Evolutionary conservation across 2,888 invertebrate genomes (phyloP), one percentile per base, ranked within the genome.

Genomic region (Aphidius colemani): DNA sequence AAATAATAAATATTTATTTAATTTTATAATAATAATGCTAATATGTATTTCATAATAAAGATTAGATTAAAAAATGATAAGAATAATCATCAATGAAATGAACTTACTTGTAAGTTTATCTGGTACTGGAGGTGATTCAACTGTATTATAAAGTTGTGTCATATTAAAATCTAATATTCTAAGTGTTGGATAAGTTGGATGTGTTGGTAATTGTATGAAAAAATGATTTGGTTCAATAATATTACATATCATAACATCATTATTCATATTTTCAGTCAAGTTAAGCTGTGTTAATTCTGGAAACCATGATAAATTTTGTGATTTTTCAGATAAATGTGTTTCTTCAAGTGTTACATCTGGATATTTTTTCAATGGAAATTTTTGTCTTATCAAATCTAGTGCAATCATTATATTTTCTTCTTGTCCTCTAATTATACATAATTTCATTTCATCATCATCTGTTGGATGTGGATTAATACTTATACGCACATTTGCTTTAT

Each of bases 181-280:
- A 72, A 98, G 86, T 64, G 91, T 89, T 13, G 93, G 92, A 85
- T 92, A 96, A 53, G 96, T 91, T 7, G 98, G 97, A 85, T 98
- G 98, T 65, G 95, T 90, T 4, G 96, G 96, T 83, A 96, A 93
- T 83, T 98, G 98, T 65, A 99, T 87, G 85, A 98, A 98, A 79
- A 98, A 86, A 82, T 96, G 95, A 51, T 92, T 91, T 59, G 95
- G 93, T 69, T 90, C 89, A 69, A 95, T 89, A 77, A 96, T 88
- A 74, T 93, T 91, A 78, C 94, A 94, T 74, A 98, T 88, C 68
- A 92, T 89, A 40, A 96, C 94, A 84, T 98, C 98, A 78, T 96
- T 95, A 81, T 94, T 93, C 61, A 97, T 92, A 57, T 93, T 94
- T 83, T 95, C 95, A 75, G 97, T 90, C 70, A 98, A 85, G 82